Evolutionary conservation across 2,113 vertebrate genomes (phyloP), one percentile per base, ranked within the genome.

Genomic region (Macroglossus sobrinus): DNA sequence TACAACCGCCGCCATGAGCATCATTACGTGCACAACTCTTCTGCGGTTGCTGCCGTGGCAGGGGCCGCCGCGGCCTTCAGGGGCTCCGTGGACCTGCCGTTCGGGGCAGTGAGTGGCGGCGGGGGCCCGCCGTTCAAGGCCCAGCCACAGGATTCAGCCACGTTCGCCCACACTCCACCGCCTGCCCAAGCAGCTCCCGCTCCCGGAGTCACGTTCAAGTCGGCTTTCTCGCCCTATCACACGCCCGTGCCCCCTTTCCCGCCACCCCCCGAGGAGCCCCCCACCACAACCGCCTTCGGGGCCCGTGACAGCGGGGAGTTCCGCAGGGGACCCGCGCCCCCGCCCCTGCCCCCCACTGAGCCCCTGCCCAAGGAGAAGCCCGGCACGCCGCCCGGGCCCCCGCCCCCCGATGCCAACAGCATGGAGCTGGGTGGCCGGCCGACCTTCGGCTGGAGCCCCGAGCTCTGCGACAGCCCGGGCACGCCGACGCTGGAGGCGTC

Each of bases 1-100:
- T 99, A 99, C 98, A 99, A 99, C 96, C 99, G 99, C 13, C 98
- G 99, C 15, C 99, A 99, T 0, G 99, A 99, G 63, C 99, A 99
- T 57, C 99, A 99, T 92, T 99, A 99, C 6, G 98, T 99, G 13
- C 99, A 99, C 43, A 99, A 98, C 84, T 98, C 98, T 0, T 97
- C 97, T 0, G 97, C 97, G 1, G 96, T 53, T 50, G 10, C 93
- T 1, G 30, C 64, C 0, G 95, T 80, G 91, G 59, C 93, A 0
- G 97, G 94, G 63, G 72, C 94, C 47, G 0, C 93, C 0, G 81
- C 95, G 0, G 74, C 97, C 50, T 99, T 98, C 96, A 98, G 99
- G 21, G 97, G 98, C 43, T 97, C 98, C 0, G 71, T 98, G 0
- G 99, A 99, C 89, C 99, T 99, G 28, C 95, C 98, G 0, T 98